Evolutionary conservation across 2,797 vertebrate genomes (phyloP).

Genomic region (Molossus molossus): DNA sequence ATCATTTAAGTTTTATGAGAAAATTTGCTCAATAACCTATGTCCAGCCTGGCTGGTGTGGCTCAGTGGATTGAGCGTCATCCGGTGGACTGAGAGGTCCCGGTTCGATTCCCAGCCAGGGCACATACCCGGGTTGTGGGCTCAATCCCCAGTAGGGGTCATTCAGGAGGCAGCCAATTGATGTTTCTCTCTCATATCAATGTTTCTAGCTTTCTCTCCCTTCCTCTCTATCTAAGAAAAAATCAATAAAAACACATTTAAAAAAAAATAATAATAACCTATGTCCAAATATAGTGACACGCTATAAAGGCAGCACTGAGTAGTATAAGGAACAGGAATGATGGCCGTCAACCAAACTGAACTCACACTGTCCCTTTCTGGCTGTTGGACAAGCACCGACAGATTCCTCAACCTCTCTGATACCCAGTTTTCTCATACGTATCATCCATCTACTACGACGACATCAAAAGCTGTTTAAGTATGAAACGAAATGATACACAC

Average conservation of each 20-base stretch:
- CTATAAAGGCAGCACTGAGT: rapidly evolving
- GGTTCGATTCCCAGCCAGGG: too few species aligned
- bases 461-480: not conserved
- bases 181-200: too few species aligned
- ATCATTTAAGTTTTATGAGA: not conserved
- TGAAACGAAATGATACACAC: not conserved
- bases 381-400: rapidly evolving
- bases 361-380: not conserved
- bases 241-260: too few species aligned
- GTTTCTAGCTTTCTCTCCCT: too few species aligned
- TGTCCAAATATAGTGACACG: rapidly evolving
- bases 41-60: too few species aligned
- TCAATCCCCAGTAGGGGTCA: too few species aligned
- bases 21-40: not conserved
- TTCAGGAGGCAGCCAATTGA: too few species aligned
- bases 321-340: rapidly evolving
- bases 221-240: too few species aligned
- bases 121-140: too few species aligned
- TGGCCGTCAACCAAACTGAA: too few species aligned
- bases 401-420: not conserved
- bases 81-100: too few species aligned
- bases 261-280: not conserved
- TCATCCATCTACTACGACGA: not conserved
- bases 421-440: not conserved
- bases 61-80: too few species aligned